Evolutionary conservation across 2,113 vertebrate genomes (phyloP), one percentile per base, ranked within the genome.

Genomic region (Scomber scombrus): DNA sequence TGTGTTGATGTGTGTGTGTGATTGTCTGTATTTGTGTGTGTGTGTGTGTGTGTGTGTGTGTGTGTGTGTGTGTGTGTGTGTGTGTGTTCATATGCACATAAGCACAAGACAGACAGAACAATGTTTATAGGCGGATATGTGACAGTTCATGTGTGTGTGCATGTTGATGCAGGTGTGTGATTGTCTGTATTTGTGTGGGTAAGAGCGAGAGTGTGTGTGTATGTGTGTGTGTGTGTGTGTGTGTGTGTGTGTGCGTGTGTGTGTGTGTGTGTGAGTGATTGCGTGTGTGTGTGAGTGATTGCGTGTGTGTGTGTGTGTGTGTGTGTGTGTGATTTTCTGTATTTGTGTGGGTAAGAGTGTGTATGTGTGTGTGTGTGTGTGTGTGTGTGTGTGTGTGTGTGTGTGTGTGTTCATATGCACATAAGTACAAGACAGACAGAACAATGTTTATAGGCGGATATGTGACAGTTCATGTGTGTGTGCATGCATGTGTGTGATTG

Each of bases 91-190:
- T 8, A 1, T 46, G 29, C 23, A 52, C 4, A 13, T 0, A 58
- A 23, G 5, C 63, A 15, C 6, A 70, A 21, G 18, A 57, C 63
- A 72, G 52, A 54, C 12, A 46, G 9, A 56, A 54, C 71, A 54
- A 63, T 40, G 34, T 40, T 40, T 40, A 51, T 1, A 23, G 46
- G 31, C 8, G 46, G 18, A 58, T 60, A 19, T 50, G 9, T 52
- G 26, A 11, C 11, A 4, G 18, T 31, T 62, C 34, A 62, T 21
- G 43, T 51, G 34, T 56, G 8, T 63, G 3, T 23, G 3, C 2
- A 2, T 47, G 60, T 65, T 34, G 14, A 23, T 63, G 58, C 19
- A 18, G n/a, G 31, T 52, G 64, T 66, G 62, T 40, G 63, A 5
- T 2, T 4, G 3, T 52, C 0, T 49, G 21, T 5, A 5, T 45